phyloP scores from a whole-genome alignment of 2,888 invertebrate genomes.

The Glaucopsyche alexis region DNA sequence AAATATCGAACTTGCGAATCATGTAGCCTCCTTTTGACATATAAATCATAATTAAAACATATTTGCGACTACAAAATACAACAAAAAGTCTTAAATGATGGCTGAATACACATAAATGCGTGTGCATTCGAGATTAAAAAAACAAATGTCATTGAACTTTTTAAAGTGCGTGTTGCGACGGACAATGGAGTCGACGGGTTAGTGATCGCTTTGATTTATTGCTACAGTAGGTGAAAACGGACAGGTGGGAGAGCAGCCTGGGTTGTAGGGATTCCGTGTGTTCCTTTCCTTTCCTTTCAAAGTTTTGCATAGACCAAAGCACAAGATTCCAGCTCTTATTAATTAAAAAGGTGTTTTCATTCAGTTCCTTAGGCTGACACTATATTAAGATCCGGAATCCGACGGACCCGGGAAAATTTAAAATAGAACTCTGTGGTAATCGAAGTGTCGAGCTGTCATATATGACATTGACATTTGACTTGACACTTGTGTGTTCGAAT shows the following conservation, averaged over 20 bases:
- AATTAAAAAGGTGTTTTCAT: no score
- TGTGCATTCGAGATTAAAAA: conserved; percentile 22
- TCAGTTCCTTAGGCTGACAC: no score
- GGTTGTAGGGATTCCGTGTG: background rate
- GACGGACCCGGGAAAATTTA: no score
- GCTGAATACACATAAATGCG: conserved; percentile 25
- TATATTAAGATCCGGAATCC: no score
- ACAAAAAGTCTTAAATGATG: conserved; percentile 9
- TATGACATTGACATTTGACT: no score
- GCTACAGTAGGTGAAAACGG: conserved; percentile 16
- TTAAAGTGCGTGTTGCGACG: conserved; percentile 22
- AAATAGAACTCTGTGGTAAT: no score
- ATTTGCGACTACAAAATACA: conserved; percentile 16
- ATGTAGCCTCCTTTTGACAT: background rate
- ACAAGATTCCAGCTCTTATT: background rate
- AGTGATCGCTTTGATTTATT: conserved; percentile 26
- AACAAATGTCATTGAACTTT: conserved; percentile 27
- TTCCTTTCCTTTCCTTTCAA: background rate
- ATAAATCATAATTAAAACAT: conserved; percentile 27
- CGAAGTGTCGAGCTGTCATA: no score
- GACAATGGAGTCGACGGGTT: conserved; percentile 26
- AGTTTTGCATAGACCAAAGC: background rate
- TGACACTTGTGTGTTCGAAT: no score
- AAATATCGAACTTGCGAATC: background rate
- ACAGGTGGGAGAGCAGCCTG: background rate